Evolutionary conservation across 1,140 invertebrate genomes (phyloP).

Genomic region (Spodoptera litura): DNA sequence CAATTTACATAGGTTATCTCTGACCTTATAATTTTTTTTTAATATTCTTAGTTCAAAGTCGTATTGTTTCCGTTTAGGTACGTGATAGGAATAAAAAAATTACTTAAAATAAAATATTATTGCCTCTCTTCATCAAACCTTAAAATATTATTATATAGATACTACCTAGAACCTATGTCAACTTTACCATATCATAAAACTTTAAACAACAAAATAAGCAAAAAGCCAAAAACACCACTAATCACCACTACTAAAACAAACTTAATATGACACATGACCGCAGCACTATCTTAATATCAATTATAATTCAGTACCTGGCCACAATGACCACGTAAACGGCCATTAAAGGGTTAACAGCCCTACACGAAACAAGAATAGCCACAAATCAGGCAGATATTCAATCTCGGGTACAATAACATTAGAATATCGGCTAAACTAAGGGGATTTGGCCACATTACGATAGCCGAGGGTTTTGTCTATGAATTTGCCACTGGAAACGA

Average conservation of each 20-base stretch:
- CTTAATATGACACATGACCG: conserved; percentile 8
- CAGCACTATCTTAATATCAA: conserved; percentile 22
- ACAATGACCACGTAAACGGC: conserved; percentile 47
- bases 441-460: conserved; percentile 69
- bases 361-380: conserved; percentile 61
- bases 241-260: not conserved
- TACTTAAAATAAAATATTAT: too few relatives aligned
- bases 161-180: too few relatives aligned
- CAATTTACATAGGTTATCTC: too few relatives aligned
- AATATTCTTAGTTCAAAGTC: too few relatives aligned
- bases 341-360: conserved; percentile 42
- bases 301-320: conserved; percentile 33
- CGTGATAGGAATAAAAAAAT: too few relatives aligned
- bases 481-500: conserved; percentile 29
- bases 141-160: too few relatives aligned
- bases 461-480: conserved; percentile 10
- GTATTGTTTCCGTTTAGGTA: too few relatives aligned
- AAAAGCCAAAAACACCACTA: not conserved
- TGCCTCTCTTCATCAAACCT: too few relatives aligned
- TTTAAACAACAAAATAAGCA: not conserved
- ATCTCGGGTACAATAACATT: conserved; percentile 77
- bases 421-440: conserved; percentile 71
- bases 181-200: too few relatives aligned
- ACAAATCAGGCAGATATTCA: conserved; percentile 79
- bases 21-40: too few relatives aligned